A percentile compares a stretch with the other conserved stretches of the same genome.
Evolutionary conservation across 1,140 invertebrate genomes (phyloP).

Genomic region (Platyscapa corneri): DNA sequence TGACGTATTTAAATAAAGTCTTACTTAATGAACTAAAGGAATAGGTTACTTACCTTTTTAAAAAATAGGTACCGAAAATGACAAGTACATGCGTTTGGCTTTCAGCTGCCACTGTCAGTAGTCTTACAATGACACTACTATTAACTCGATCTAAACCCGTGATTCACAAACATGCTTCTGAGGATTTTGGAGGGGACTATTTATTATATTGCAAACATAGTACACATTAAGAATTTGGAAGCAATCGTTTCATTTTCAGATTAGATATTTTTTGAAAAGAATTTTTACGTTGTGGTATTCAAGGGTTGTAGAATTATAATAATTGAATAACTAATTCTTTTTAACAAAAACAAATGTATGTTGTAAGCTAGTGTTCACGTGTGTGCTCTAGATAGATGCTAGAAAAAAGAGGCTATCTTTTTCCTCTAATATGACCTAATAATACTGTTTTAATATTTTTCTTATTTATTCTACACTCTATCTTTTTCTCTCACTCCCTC

Average conservation of each 20-base stretch:
- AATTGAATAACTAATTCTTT: background rate
- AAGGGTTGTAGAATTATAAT: background rate
- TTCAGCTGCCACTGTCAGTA: background rate
- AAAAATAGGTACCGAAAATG: background rate
- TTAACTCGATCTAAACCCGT: background rate
- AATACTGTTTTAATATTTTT: too few relatives aligned
- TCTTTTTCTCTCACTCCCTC: background rate
- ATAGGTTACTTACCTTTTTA: background rate
- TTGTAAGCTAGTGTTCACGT: too few relatives aligned
- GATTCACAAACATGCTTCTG: slow-evolving; percentile 12
- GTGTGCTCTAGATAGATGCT: too few relatives aligned
- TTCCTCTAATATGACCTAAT: too few relatives aligned
- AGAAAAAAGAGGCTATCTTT: background rate
- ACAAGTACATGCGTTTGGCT: background rate
- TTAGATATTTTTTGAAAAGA: too few relatives aligned
- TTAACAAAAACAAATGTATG: too few relatives aligned
- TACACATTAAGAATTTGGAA: background rate
- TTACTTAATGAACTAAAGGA: too few relatives aligned
- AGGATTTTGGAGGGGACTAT: background rate
- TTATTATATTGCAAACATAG: background rate
- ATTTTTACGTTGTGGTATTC: too few relatives aligned
- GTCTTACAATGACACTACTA: slow-evolving; percentile 20
- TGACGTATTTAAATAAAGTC: background rate
- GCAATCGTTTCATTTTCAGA: background rate
- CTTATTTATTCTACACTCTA: background rate